phyloP scores from a whole-genome alignment of 2,888 invertebrate genomes.

The Polyploca ridens region DNA sequence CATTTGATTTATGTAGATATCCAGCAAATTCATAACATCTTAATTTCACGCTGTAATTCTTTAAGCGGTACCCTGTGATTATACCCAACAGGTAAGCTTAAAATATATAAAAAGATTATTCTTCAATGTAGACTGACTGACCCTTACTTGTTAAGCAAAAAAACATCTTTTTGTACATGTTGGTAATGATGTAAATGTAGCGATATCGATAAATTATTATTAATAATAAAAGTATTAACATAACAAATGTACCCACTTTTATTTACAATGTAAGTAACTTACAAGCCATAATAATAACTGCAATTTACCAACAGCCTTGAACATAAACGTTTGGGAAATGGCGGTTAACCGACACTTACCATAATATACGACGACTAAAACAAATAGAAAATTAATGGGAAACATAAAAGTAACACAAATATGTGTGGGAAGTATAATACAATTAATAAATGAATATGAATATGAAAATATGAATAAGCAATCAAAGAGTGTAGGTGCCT shows the following conservation, averaged over 20 bases:
- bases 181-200: neutral
- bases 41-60: constrained; percentile 61
- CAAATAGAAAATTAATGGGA: constrained; percentile 9
- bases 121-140: constrained; percentile 32
- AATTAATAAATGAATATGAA: too few relatives aligned
- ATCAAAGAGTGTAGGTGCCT: neutral
- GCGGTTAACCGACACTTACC: neutral
- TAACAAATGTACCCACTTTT: neutral
- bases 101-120: constrained; percentile 59
- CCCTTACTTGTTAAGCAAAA: constrained; percentile 50
- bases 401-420: neutral
- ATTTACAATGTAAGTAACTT: constrained; percentile 6
- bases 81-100: constrained; percentile 43
- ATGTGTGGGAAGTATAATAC: neutral
- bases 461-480: too few relatives aligned
- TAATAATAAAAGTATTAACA: too few relatives aligned
- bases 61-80: constrained; percentile 50
- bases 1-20: neutral
- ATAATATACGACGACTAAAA: neutral
- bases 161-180: constrained; percentile 26
- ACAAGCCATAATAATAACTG: neutral
- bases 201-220: too few relatives aligned
- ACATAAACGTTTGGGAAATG: constrained; percentile 5
- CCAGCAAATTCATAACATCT: constrained; percentile 34
- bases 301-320: constrained; percentile 8